These are phyloP conservation scores for Mormyrus proboscirostris DNA, from an alignment of 2,797 vertebrate species.

Conservation along the genomic window DNA sequence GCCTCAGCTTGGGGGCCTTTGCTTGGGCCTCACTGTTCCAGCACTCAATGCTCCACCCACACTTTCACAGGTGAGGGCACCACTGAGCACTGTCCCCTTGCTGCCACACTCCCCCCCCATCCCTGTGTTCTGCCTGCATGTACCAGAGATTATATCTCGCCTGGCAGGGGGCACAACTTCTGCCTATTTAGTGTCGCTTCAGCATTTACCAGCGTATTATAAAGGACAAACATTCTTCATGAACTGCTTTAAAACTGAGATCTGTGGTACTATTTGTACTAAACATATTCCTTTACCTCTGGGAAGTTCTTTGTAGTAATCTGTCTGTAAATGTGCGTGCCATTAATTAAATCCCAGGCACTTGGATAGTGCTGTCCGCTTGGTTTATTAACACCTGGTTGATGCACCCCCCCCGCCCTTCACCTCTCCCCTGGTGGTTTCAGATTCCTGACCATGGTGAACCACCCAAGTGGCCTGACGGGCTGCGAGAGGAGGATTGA, in stretches of 20 bases:
- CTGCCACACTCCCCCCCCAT: background rate
- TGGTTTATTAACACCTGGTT: background rate
- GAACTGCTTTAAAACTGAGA: background rate
- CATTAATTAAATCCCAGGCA: background rate
- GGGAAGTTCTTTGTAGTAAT: background rate
- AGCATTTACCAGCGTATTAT: background rate
- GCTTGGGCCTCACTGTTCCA: constrained; percentile 52
- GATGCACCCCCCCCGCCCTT: background rate
- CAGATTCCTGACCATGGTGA: constrained; percentile 56
- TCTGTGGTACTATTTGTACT: background rate
- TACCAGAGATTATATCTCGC: background rate
- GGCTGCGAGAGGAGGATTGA: constrained; percentile 54
- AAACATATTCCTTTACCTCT: background rate
- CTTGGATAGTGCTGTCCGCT: background rate
- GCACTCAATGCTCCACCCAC: constrained; percentile 45
- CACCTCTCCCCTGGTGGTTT: background rate
- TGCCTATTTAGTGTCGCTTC: background rate
- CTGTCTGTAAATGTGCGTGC: background rate
- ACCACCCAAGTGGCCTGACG: constrained; percentile 46
- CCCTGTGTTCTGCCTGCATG: background rate
- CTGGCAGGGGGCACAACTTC: background rate
- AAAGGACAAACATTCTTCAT: background rate
- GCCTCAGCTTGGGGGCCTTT: constrained; percentile 47
- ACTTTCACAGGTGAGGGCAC: constrained; percentile 52
- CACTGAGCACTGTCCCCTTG: background rate